Percentiles rank a stretch among this genome's conserved stretches.
Evolutionary conservation across 2,888 invertebrate genomes (phyloP).

Genomic region (Pristionchus maxplancki): DNA sequence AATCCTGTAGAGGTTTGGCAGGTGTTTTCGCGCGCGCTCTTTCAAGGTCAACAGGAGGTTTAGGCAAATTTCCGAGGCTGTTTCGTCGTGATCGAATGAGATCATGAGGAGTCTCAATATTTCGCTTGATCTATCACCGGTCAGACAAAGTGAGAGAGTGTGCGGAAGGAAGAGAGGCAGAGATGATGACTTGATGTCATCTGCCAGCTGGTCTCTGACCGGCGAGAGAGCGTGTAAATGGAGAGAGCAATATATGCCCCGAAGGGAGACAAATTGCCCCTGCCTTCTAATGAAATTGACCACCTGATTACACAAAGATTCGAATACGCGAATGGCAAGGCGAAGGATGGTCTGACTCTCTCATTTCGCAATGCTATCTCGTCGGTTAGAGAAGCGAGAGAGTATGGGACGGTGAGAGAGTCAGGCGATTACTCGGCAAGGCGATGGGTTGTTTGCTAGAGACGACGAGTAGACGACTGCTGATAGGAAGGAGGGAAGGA

Average conservation of each 20-base stretch:
- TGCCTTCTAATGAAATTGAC: neutral
- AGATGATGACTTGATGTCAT: neutral
- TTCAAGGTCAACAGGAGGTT: slow-evolving; percentile 7
- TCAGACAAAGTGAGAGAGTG: neutral
- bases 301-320: slow-evolving; percentile 20
- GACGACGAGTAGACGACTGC: neutral
- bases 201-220: too few relatives aligned
- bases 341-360: neutral
- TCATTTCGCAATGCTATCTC: too few relatives aligned
- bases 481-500: neutral
- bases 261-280: neutral
- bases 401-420: too few relatives aligned
- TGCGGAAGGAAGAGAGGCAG: neutral
- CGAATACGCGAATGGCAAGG: neutral
- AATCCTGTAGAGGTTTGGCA: neutral
- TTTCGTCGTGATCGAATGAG: neutral
- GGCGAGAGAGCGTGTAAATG: neutral
- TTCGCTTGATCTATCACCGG: neutral
- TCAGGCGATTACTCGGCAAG: too few relatives aligned
- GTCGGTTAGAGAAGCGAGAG: too few relatives aligned
- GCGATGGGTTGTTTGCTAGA: neutral
- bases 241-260: too few relatives aligned
- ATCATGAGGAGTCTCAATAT: too few relatives aligned
- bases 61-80: neutral
- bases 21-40: slow-evolving; percentile 35